phyloP scores from a whole-genome alignment of 2,888 invertebrate genomes.

The Drosophila neoperkinsi region DNA sequence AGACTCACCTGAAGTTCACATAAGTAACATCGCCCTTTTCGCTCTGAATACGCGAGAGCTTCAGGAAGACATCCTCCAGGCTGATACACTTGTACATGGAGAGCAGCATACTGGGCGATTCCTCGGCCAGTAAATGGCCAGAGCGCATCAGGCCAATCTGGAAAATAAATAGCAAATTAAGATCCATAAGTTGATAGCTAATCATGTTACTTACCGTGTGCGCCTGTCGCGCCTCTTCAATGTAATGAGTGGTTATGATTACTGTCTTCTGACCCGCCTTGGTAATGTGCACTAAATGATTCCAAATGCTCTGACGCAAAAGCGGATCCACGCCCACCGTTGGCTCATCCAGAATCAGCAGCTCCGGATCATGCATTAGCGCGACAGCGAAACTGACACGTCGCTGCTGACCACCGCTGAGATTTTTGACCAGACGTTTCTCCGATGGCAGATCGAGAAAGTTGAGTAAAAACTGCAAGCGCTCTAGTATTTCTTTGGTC shows the following conservation, averaged over 20 bases:
- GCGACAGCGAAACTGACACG: conserved; percentile 97
- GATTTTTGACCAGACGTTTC: conserved; percentile 91
- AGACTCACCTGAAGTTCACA: conserved; percentile 84
- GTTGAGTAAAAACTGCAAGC: conserved; percentile 93
- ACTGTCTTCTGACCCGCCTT: conserved; percentile 96
- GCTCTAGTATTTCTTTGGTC: conserved; percentile 91
- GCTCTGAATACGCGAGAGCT: conserved; percentile 93
- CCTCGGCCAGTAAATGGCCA: conserved; percentile 95
- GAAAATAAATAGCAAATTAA: conserved; percentile 24
- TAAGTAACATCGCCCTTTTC: conserved; percentile 86
- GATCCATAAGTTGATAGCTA: neutral
- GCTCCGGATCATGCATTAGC: conserved; percentile 95
- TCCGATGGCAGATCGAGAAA: conserved; percentile 96
- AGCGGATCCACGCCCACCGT: conserved; percentile 97
- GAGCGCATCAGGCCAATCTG: conserved; percentile 98
- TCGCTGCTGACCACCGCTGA: conserved; percentile 96
- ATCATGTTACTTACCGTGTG: conserved; percentile 89
- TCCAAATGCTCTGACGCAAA: conserved; percentile 96
- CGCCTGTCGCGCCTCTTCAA: conserved; percentile 97
- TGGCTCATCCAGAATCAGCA: conserved; percentile 96
- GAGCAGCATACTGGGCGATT: conserved; percentile 93
- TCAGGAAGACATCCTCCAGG: conserved; percentile 96
- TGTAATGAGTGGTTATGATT: conserved; percentile 96
- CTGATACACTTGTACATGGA: conserved; percentile 93
- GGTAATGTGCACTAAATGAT: conserved; percentile 95